Evolutionary conservation across 2,797 vertebrate genomes (phyloP), one percentile per base, ranked within the genome.

Genomic region (Heteromormyrus szaboi): DNA sequence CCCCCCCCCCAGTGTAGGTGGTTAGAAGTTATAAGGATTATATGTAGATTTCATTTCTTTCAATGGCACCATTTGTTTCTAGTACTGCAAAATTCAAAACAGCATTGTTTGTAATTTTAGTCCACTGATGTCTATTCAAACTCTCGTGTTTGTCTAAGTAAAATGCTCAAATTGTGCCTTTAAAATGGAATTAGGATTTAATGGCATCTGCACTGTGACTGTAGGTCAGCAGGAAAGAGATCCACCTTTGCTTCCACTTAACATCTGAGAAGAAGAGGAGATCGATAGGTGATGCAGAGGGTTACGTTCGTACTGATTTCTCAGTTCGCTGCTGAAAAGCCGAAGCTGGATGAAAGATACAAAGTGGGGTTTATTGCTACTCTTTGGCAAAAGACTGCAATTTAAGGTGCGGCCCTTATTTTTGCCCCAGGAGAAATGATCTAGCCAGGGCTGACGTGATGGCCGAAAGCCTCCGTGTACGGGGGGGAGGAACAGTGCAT

Each of bases 361-460:
- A 87, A 62, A 59, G 54, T 59, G 14, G 53, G 54, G 53, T 62
- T 86, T 29, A 62, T 87, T 65, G 65, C 85, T 2, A 33, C 85
- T n/a, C 33, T 59, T 51, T 44, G 19, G 17, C 25, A 86, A 62
- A 87, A 87, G 53, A 62, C 85, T 87, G 33, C 12, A 59, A 44
- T 86, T 86, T 85, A 85, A 51, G 84, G 22, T 85, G 9, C 4
- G n/a, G 41, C 81, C 81, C 46, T 79, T 79, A 37, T 85, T 85
- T 85, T 17, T 22, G 84, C 44, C 84, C 84, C 50, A 0, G 84
- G 48, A 33, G 84, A 53, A 54, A 54, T 22, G 46, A 50, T 50
- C 48, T 86, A 86, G 51, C 19, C 14, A 54, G 85, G 33, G 33
- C 29, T 86, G 53, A 86, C 53, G 59, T 86, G 85, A 46, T 8